Conservation (phyloP, 92 coral and sea anemone genomes). For the Phymanthus crucifer region DNA sequence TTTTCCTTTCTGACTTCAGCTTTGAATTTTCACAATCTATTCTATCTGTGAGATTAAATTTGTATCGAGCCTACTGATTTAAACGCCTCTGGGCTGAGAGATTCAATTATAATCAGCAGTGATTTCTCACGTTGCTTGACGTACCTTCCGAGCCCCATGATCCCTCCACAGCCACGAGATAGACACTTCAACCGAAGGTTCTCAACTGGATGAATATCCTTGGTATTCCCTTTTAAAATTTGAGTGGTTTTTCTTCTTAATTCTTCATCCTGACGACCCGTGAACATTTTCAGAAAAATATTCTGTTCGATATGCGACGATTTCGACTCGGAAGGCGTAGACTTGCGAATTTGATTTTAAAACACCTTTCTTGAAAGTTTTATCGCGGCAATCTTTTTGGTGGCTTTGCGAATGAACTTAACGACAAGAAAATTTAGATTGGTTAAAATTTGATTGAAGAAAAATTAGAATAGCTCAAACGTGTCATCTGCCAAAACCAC, state of each 20-base stretch:
- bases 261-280: constrained; percentile 76
- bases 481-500: constrained; percentile 19
- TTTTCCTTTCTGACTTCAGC: too few relatives aligned
- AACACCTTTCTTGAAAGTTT: background rate
- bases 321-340: too few relatives aligned
- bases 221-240: constrained; percentile 37
- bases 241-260: constrained; percentile 66
- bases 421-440: background rate
- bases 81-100: background rate
- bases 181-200: constrained; percentile 71
- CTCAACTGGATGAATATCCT: constrained; percentile 61
- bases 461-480: constrained; percentile 1
- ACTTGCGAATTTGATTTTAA: too few relatives aligned
- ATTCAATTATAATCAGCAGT: background rate
- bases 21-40: too few relatives aligned
- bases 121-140: background rate
- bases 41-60: too few relatives aligned
- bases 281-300: constrained; percentile 45
- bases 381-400: background rate
- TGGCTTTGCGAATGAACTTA: background rate
- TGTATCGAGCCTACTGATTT: too few relatives aligned
- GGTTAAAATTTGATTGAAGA: background rate
- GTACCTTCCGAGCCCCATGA: constrained; percentile 89
- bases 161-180: constrained; percentile 82
- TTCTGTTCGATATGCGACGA: background rate